Conservation (phyloP, 1,140 invertebrate genomes). For the Bombus fervidus region DNA sequence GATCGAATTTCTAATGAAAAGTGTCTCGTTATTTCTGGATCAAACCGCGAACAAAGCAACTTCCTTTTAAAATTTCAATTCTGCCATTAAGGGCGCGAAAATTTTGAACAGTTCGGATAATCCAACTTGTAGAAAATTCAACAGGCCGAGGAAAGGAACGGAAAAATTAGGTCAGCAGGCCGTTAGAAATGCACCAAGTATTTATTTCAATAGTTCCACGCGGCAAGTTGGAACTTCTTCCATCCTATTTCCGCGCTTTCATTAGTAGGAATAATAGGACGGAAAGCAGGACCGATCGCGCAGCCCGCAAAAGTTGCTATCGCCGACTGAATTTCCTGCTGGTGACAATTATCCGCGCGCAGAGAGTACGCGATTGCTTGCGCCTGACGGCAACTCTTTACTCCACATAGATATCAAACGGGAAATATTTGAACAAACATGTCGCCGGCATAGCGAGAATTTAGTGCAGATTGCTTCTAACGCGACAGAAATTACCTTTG, state of each 20-base stretch:
- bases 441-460: not conserved
- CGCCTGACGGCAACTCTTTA: slow-evolving; percentile 44
- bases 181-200: slow-evolving; percentile 20
- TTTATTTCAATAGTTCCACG: slow-evolving; percentile 45
- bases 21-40: not conserved
- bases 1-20: too few species aligned
- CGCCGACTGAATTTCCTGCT: slow-evolving; percentile 50
- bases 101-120: not conserved
- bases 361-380: slow-evolving; percentile 34
- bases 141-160: not conserved
- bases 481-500: not conserved
- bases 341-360: slow-evolving; percentile 54
- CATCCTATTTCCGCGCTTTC: slow-evolving; percentile 52
- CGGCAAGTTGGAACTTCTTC: slow-evolving; percentile 47
- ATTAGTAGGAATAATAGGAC: slow-evolving; percentile 48
- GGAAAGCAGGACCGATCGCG: slow-evolving; percentile 51
- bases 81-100: not conserved
- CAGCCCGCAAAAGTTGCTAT: slow-evolving; percentile 43
- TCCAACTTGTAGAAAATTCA: not conserved
- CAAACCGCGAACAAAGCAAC: not conserved
- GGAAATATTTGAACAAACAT: slow-evolving; percentile 27
- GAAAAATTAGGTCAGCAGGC: slow-evolving; percentile 46
- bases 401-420: slow-evolving; percentile 12
- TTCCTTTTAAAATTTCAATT: not conserved
- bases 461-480: not conserved